These are phyloP conservation scores for Chrysochloris asiatica DNA, from an alignment of 2,113 vertebrate species.

Conservation along the genomic window DNA sequence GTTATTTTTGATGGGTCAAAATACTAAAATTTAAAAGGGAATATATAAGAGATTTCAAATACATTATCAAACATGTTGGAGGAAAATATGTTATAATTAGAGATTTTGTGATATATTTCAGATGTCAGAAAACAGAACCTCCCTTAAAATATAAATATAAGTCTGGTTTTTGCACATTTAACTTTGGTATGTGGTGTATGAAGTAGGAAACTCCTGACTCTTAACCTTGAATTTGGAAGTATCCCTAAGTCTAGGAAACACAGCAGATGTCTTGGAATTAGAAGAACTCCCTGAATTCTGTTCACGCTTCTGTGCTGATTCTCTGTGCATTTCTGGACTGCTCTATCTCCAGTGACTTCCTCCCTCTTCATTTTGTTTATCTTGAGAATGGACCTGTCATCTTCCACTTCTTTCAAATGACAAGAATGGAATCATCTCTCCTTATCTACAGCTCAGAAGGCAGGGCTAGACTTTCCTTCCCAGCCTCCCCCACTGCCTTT, in stretches of 20 bases:
- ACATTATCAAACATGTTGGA: not conserved
- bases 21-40: slow-evolving; percentile 5
- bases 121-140: not conserved
- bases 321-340: not conserved
- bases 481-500: not conserved
- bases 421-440: not conserved
- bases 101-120: not conserved
- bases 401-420: not conserved
- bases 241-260: not conserved
- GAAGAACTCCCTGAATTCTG: slow-evolving; percentile 1
- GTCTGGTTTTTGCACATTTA: not conserved
- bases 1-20: not conserved
- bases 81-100: not conserved
- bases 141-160: not conserved
- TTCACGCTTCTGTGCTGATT: not conserved
- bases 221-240: not conserved
- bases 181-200: not conserved
- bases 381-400: slow-evolving; percentile 7
- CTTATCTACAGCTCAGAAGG: slow-evolving; percentile 38
- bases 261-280: not conserved
- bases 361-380: not conserved
- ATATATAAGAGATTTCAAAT: not conserved
- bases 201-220: not conserved
- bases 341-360: not conserved
- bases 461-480: not conserved